phyloP scores from a whole-genome alignment of 2,797 vertebrate species.

The Takifugu rubripes region DNA sequence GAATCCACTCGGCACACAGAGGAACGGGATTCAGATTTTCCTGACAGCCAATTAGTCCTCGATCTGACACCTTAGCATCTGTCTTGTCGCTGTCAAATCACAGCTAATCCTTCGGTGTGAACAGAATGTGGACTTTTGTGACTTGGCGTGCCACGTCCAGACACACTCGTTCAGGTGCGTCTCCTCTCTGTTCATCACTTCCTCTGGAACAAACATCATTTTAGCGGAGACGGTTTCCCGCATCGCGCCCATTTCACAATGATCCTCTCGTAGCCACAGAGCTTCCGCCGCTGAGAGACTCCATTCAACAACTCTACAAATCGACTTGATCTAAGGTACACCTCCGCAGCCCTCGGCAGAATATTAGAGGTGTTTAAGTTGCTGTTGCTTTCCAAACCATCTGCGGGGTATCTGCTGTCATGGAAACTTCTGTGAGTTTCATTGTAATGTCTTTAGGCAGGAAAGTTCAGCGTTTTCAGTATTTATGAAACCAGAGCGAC shows the following conservation, averaged over 20 bases:
- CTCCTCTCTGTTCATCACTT: slow-evolving; percentile 17
- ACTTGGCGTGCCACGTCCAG: not conserved
- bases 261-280: slow-evolving; percentile 1
- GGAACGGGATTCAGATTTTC: slow-evolving; percentile 57
- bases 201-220: slow-evolving; percentile 7
- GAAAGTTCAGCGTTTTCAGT: not conserved
- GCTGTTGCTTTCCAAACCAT: not conserved
- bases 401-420: slow-evolving; percentile 2
- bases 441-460: not conserved
- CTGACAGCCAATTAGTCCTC: slow-evolving; percentile 70
- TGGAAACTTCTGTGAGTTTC: slow-evolving; percentile 10
- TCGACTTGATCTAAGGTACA: not conserved
- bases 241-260: slow-evolving; percentile 30
- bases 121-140: slow-evolving; percentile 23
- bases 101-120: slow-evolving; percentile 51
- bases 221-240: slow-evolving; percentile 8
- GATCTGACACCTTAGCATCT: slow-evolving; percentile 57
- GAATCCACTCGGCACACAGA: slow-evolving; percentile 38
- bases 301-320: slow-evolving; percentile 2
- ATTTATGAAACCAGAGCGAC: not conserved
- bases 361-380: not conserved
- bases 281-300: not conserved
- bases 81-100: slow-evolving; percentile 53
- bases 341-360: not conserved
- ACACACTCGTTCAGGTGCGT: slow-evolving; percentile 14